Conservation (phyloP, 2,888 invertebrate genomes). For the Dorcus parallelipipedus region DNA sequence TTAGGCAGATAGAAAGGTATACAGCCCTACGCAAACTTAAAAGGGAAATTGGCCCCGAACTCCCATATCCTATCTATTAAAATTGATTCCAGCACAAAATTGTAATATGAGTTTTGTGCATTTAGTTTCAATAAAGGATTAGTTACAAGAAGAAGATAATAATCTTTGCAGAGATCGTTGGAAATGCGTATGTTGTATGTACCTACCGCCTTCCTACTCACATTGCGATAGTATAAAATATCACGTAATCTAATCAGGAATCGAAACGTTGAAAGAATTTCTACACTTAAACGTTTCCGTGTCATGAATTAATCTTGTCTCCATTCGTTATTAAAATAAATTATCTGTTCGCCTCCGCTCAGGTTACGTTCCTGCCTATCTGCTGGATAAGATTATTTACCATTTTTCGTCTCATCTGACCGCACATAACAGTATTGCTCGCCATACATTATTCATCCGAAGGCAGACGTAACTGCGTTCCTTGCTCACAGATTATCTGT, state of each 20-base stretch:
- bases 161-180: too few relatives aligned
- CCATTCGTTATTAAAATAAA: constrained; percentile 10
- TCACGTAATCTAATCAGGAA: neutral
- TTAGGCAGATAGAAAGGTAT: too few relatives aligned
- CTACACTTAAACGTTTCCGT: neutral
- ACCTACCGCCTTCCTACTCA: too few relatives aligned
- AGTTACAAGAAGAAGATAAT: too few relatives aligned
- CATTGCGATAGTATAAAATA: neutral
- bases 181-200: too few relatives aligned
- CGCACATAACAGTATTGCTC: constrained; percentile 2
- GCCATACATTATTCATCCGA: neutral
- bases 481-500: too few relatives aligned
- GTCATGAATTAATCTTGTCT: constrained; percentile 1
- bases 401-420: neutral
- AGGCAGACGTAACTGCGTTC: neutral
- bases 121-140: too few relatives aligned
- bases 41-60: too few relatives aligned
- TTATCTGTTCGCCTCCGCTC: constrained; percentile 2
- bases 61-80: too few relatives aligned
- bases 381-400: constrained; percentile 6
- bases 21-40: too few relatives aligned
- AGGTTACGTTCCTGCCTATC: neutral
- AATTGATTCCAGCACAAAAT: too few relatives aligned
- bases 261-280: neutral
- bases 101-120: too few relatives aligned